These are phyloP conservation scores for Probaryconus sp. DNA, from an alignment of 1,140 invertebrate species.

Conservation along the genomic window DNA sequence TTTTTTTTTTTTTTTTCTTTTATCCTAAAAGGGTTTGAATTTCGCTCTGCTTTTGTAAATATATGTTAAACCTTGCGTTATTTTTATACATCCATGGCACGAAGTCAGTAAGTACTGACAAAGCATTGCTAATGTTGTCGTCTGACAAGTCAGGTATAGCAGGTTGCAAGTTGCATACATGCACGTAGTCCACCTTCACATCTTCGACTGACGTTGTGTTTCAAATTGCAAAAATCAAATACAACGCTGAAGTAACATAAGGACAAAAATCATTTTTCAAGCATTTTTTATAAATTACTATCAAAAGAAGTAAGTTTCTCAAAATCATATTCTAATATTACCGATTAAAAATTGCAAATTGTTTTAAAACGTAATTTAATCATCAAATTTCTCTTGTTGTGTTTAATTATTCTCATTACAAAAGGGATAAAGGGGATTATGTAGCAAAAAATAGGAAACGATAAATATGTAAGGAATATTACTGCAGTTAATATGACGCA, in stretches of 20 bases:
- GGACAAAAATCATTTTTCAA: not conserved
- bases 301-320: too few relatives aligned
- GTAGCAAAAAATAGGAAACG: conserved; percentile 9
- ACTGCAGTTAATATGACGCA: conserved; percentile 50
- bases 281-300: too few relatives aligned
- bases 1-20: conserved; percentile 1
- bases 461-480: conserved; percentile 15
- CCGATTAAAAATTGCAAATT: too few relatives aligned
- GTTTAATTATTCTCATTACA: not conserved
- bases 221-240: conserved; percentile 8
- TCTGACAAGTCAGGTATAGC: conserved; percentile 68
- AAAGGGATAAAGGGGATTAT: not conserved
- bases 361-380: too few relatives aligned
- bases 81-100: conserved; percentile 56
- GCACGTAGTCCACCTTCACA: conserved; percentile 39
- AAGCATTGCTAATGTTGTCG: conserved; percentile 70
- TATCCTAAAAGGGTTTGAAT: conserved; percentile 12
- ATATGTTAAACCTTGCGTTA: conserved; percentile 54
- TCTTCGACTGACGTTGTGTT: conserved; percentile 33
- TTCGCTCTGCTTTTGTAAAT: conserved; percentile 44
- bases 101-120: conserved; percentile 46
- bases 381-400: conserved; percentile 3
- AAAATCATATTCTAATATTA: too few relatives aligned
- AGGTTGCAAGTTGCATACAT: conserved; percentile 61
- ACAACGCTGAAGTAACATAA: not conserved